Evolutionary conservation across 1,140 invertebrate species (phyloP), one percentile per base, ranked within the genome.

Genomic region (Ladona fulva): DNA sequence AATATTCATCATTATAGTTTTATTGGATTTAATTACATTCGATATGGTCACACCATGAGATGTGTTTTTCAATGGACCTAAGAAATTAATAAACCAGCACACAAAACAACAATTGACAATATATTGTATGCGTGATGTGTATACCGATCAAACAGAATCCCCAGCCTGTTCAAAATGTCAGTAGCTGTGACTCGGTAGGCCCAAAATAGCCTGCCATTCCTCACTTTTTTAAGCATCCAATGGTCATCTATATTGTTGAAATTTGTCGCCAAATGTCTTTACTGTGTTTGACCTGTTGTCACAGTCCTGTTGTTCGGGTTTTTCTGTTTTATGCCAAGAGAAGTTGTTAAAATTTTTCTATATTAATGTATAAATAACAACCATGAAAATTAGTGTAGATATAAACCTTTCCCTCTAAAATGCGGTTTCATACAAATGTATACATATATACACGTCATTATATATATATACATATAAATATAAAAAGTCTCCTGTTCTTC

Each of bases 271-370:
- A 77, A 77, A 75, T 77, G 44, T 79, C 75, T 29, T 74, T 75
- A 79, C 24, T 77, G 42, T 75, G 74, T 78, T 52, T 77, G 78
- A 76, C 78, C 76, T 78, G 75, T 78, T 78, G 78, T 78, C 78
- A 77, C 78, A 74, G 74, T 77, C 37, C 44, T 42, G 37, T 76
- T 66, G 52, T 66, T 66, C 52, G 16, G 52, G 77, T 78, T 79
- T 74, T 79, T 79, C 77, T 78, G 77, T 76, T 77, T 79, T 78
- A 77, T 24, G 74, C 37, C 44, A 77, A 79, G 73, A 77, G 52
- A 77, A 74, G 76, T 78, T 79, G 79, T 79, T 79, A 78, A 74
- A 59, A 77, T 79, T 79, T 79, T 79, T 79, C 79, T 79, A 79
- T 79, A 78, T 79, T 75, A 78, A 78, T 79, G 77, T 79, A 79